Conservation (phyloP, 2,888 invertebrate genomes). For the Rugalucina vietnamica region DNA sequence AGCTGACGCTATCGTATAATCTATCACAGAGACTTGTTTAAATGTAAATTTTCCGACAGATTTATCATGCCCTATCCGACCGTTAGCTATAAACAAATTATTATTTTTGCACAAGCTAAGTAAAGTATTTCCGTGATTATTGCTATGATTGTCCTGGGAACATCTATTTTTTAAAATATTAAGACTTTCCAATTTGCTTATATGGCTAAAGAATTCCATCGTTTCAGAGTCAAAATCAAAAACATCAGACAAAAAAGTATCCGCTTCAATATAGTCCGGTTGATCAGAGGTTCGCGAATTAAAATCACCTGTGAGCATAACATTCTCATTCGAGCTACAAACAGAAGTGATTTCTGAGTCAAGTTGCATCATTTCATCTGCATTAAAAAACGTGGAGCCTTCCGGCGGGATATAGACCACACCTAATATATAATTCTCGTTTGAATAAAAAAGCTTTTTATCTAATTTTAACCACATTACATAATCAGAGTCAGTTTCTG, state of each 20-base stretch:
- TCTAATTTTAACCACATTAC: neutral
- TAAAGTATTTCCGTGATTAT: neutral
- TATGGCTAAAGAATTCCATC: neutral
- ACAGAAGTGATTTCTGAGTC: constrained; percentile 10
- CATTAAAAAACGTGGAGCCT: constrained; percentile 2
- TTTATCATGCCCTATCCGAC: neutral
- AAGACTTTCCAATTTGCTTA: neutral
- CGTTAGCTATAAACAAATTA: constrained; percentile 16
- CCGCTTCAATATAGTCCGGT: neutral
- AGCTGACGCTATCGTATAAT: neutral
- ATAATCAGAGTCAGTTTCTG: neutral
- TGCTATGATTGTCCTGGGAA: constrained; percentile 3
- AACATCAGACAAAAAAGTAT: neutral
- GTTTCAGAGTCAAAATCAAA: constrained; percentile 1
- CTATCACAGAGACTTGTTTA: constrained; percentile 4
- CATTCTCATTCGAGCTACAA: constrained; percentile 1
- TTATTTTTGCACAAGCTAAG: constrained; percentile 7
- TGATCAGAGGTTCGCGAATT: neutral
- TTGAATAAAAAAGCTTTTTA: neutral
- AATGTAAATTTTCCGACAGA: constrained; percentile 4
- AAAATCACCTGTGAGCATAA: neutral
- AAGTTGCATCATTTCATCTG: neutral
- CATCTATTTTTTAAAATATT: neutral
- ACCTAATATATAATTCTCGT: neutral
- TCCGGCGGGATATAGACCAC: neutral